Percentiles rank a stretch among this genome's conserved stretches.
These are phyloP conservation scores for Periparus ater DNA, from an alignment of 2,797 vertebrate species.

Conservation along the genomic window DNA sequence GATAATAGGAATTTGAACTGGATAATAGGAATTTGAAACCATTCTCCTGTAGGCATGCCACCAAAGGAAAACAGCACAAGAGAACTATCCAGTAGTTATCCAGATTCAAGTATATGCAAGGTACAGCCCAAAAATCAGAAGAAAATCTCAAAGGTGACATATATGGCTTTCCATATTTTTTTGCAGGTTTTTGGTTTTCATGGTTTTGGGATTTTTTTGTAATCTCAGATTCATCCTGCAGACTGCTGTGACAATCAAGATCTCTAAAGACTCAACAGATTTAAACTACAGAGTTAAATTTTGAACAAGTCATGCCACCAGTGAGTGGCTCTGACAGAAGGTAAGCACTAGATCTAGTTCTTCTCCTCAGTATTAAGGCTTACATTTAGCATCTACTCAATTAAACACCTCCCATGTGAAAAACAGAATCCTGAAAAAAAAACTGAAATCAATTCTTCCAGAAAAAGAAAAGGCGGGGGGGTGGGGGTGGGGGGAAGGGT, in stretches of 20 bases:
- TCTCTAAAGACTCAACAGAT: neutral
- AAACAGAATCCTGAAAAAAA: neutral
- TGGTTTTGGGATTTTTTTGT: neutral
- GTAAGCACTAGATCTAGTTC: neutral
- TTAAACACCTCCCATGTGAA: neutral
- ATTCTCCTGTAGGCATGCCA: neutral
- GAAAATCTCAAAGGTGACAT: neutral
- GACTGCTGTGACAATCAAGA: neutral
- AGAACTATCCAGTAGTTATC: neutral
- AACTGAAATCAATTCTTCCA: neutral
- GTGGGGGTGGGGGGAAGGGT: fast-evolving
- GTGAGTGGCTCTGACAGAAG: neutral
- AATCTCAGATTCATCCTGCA: neutral
- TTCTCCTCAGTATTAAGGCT: neutral
- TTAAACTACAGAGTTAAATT: neutral
- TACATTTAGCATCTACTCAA: neutral
- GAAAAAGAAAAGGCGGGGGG: neutral
- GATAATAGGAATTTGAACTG: constrained; percentile 21
- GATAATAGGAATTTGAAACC: constrained; percentile 29
- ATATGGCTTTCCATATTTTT: neutral
- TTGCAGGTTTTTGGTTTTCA: neutral
- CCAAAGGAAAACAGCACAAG: neutral
- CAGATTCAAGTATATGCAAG: neutral
- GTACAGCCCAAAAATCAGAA: neutral
- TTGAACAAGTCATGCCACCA: neutral